phyloP scores from a whole-genome alignment of 64 coral and sea anemone species.

The Pocillopora verrucosa region DNA sequence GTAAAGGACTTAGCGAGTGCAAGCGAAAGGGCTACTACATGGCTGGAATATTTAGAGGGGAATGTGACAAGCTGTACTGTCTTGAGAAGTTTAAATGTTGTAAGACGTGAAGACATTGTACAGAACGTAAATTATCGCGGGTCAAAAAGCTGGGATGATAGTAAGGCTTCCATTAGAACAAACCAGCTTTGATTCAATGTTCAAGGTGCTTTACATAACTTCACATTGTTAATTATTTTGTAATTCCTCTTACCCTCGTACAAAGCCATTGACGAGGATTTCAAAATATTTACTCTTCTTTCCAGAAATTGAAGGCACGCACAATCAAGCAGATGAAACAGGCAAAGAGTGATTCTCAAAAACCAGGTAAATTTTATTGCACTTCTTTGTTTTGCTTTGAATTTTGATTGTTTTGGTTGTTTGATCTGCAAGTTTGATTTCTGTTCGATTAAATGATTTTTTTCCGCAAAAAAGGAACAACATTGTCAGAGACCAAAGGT shows the following conservation, averaged over 20 bases:
- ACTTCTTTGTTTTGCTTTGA: background rate
- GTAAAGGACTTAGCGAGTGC: constrained; percentile 18
- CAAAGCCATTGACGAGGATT: background rate
- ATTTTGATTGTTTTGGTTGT: background rate
- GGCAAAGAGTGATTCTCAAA: background rate
- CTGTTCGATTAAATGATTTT: background rate
- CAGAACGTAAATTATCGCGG: background rate
- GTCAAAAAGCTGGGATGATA: background rate
- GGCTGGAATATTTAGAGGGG: constrained; percentile 20
- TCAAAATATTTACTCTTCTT: background rate
- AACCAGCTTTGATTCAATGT: background rate
- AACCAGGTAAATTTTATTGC: background rate
- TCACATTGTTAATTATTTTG: background rate
- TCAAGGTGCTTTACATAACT: background rate
- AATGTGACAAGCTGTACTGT: background rate
- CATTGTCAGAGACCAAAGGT: background rate
- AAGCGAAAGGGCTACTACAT: constrained; percentile 40
- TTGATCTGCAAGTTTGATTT: background rate
- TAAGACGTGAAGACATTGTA: background rate
- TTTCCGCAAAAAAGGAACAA: background rate
- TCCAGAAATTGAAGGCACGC: background rate
- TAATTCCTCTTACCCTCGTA: background rate
- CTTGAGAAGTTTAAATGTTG: constrained; percentile 16
- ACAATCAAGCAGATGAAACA: background rate
- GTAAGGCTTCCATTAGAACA: background rate